Evolutionary conservation across 2,888 invertebrate genomes (phyloP).

Genomic region (Neoascia interrupta): DNA sequence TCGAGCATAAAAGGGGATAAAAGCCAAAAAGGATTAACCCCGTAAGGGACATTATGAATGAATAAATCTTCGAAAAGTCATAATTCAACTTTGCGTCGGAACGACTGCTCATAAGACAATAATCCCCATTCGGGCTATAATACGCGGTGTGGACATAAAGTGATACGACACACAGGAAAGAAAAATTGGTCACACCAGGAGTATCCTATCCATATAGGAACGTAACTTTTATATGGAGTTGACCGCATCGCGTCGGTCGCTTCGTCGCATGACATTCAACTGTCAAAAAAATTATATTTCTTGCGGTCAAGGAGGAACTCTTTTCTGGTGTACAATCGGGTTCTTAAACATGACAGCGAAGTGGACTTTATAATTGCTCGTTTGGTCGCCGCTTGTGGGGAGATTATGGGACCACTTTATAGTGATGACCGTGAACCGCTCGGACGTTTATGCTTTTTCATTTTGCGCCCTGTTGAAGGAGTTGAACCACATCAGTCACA

Average conservation of each 20-base stretch:
- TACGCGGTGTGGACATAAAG: neutral
- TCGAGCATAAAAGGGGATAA: neutral
- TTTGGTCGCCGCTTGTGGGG: conserved; percentile 17
- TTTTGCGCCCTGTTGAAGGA: no score
- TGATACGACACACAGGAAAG: conserved; percentile 30
- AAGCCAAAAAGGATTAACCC: conserved; percentile 54
- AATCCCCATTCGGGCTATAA: conserved; percentile 7
- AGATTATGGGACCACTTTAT: conserved; percentile 26
- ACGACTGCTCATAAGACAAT: conserved; percentile 29
- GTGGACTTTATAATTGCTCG: conserved; percentile 36
- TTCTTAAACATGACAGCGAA: no score
- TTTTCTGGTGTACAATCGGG: no score
- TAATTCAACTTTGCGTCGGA: conserved; percentile 40
- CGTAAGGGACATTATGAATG: conserved; percentile 66
- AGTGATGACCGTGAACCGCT: conserved; percentile 42
- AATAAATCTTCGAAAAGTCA: conserved; percentile 66
- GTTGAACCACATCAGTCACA: conserved; percentile 52
- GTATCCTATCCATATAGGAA: no score
- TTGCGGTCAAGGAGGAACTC: conserved; percentile 44
- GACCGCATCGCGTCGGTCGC: no score
- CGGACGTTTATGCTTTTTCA: neutral
- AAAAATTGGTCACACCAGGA: conserved; percentile 61
- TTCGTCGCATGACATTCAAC: conserved; percentile 66
- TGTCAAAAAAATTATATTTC: conserved; percentile 41
- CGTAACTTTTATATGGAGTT: no score